A percentile compares a stretch with the other conserved stretches of the same genome.
These are phyloP conservation scores for Bemisia tabaci DNA, from an alignment of 1,140 invertebrate genomes.

Conservation along the genomic window DNA sequence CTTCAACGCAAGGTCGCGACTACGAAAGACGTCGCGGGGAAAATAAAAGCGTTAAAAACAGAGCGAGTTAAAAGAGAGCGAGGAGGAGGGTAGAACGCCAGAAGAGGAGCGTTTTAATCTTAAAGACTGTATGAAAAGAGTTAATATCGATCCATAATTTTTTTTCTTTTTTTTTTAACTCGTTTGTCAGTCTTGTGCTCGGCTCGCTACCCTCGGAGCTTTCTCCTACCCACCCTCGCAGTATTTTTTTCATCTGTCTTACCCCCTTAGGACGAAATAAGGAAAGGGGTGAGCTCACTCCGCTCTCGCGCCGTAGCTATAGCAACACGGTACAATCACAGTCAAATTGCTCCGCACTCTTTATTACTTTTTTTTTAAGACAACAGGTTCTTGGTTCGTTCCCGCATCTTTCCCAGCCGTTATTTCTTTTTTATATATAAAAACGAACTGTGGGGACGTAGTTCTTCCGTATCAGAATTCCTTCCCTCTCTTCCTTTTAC, in stretches of 20 bases:
- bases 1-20: too few species aligned
- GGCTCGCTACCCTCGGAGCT: not conserved
- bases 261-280: not conserved
- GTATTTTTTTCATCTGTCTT: not conserved
- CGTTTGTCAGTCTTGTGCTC: not conserved
- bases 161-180: not conserved
- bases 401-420: not conserved
- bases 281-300: not conserved
- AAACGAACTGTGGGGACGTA: too few species aligned
- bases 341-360: not conserved
- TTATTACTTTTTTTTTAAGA: not conserved
- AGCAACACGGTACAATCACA: not conserved
- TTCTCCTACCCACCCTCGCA: not conserved
- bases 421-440: too few species aligned
- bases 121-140: not conserved
- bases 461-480: too few species aligned
- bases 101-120: not conserved
- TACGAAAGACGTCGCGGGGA: too few species aligned
- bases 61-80: not conserved
- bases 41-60: too few species aligned
- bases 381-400: not conserved
- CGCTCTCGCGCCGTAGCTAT: not conserved
- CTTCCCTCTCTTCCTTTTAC: too few species aligned
- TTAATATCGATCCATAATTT: not conserved
- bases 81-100: not conserved